phyloP scores from a whole-genome alignment of 2,113 vertebrate genomes.

The Lagenorhynchus albirostris region DNA sequence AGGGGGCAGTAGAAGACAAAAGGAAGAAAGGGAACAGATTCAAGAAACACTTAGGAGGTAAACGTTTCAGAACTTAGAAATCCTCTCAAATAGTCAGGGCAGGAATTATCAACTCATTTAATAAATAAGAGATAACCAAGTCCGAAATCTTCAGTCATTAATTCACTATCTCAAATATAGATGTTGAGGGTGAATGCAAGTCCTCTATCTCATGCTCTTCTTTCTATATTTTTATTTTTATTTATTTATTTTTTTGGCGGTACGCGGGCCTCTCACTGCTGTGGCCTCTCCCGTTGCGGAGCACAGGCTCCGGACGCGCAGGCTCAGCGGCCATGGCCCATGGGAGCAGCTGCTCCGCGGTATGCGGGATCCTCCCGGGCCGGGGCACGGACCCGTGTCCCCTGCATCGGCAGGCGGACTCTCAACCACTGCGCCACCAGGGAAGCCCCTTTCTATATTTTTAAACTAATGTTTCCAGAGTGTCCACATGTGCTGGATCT shows the following conservation, averaged over 20 bases:
- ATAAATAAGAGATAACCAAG: background rate
- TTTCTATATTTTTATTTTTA: background rate
- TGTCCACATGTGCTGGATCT: background rate
- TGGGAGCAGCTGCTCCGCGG: too few species aligned
- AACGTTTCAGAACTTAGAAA: background rate
- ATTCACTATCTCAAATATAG: background rate
- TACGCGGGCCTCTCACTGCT: too few species aligned
- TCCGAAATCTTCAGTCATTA: background rate
- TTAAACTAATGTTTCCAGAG: background rate
- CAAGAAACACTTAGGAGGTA: background rate
- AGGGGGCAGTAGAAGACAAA: rapidly evolving
- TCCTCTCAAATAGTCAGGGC: background rate
- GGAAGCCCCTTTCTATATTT: background rate
- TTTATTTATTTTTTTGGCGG: too few species aligned
- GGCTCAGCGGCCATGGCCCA: too few species aligned
- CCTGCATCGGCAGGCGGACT: too few species aligned
- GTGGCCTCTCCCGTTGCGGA: too few species aligned
- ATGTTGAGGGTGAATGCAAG: background rate
- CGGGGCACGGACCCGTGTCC: too few species aligned
- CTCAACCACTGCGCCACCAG: too few species aligned
- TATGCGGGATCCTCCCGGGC: too few species aligned
- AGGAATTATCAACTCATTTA: background rate
- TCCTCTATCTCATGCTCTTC: background rate
- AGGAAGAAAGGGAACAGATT: background rate
- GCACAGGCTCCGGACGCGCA: too few species aligned